These are phyloP conservation scores for Perizoma flavofasciatum DNA, from an alignment of 2,888 invertebrate genomes.

Conservation along the genomic window DNA sequence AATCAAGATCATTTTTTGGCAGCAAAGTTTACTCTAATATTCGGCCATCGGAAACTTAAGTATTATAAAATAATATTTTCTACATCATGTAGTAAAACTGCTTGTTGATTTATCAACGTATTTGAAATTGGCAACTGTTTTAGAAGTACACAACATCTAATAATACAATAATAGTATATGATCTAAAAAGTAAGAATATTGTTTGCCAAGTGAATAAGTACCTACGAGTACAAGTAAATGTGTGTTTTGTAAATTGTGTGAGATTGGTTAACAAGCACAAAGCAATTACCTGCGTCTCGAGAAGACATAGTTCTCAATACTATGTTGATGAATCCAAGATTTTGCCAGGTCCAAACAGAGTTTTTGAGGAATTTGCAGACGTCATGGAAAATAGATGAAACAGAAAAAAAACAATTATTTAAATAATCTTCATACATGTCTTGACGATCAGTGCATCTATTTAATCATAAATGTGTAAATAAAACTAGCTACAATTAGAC, in stretches of 20 bases:
- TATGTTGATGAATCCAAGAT: conserved; percentile 44
- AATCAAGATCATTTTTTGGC: conserved; percentile 21
- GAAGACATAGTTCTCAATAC: conserved; percentile 65
- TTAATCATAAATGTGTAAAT: too few species aligned
- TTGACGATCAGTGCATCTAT: too few species aligned
- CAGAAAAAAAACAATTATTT: conserved; percentile 42
- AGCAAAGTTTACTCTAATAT: conserved; percentile 19
- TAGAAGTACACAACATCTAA: neutral
- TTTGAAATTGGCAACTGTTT: neutral
- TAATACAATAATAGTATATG: neutral
- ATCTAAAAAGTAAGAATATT: neutral
- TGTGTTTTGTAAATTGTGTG: conserved; percentile 35
- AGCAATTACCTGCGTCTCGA: conserved; percentile 73
- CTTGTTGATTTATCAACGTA: too few species aligned
- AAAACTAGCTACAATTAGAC: too few species aligned
- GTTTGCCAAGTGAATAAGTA: neutral
- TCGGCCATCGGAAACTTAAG: neutral
- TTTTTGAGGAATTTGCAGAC: conserved; percentile 30
- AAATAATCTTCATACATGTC: too few species aligned
- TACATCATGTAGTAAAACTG: neutral
- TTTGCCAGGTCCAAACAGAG: conserved; percentile 32
- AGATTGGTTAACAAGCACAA: conserved; percentile 48
- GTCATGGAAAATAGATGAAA: conserved; percentile 51
- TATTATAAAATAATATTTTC: neutral
- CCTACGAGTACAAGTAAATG: neutral